A percentile compares a stretch with the other conserved stretches of the same genome.
These are phyloP conservation scores for Pipistrellus pygmaeus DNA, from an alignment of 2,797 vertebrate species.

Conservation along the genomic window DNA sequence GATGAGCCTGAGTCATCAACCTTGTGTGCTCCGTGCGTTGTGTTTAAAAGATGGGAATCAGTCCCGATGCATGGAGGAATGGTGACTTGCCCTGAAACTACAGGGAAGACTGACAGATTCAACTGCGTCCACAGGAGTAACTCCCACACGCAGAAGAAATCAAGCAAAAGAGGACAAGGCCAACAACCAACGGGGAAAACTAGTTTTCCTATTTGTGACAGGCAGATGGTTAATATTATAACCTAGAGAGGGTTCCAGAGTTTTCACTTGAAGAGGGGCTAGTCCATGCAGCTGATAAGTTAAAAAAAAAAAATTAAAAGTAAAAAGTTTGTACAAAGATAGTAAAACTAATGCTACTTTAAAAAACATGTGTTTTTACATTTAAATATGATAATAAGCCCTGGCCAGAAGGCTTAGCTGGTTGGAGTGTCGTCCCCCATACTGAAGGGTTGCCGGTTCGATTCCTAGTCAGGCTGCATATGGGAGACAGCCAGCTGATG, in stretches of 20 bases:
- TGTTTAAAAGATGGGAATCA: constrained; percentile 11
- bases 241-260: background rate
- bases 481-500: background rate
- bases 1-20: background rate
- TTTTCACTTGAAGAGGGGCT: background rate
- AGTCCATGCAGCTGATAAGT: background rate
- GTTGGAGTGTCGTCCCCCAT: background rate
- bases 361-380: background rate
- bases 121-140: background rate
- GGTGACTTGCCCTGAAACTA: background rate
- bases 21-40: background rate
- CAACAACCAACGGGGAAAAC: background rate
- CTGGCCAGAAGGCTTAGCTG: background rate
- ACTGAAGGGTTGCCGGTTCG: background rate
- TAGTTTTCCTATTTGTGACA: background rate
- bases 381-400: background rate
- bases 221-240: background rate
- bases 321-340: background rate
- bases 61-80: background rate
- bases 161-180: background rate
- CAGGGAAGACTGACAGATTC: background rate
- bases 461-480: background rate
- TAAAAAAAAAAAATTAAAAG: background rate
- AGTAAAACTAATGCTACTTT: background rate
- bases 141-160: background rate